Conservation (phyloP, 2,113 vertebrate species). For the Fulica atra region DNA sequence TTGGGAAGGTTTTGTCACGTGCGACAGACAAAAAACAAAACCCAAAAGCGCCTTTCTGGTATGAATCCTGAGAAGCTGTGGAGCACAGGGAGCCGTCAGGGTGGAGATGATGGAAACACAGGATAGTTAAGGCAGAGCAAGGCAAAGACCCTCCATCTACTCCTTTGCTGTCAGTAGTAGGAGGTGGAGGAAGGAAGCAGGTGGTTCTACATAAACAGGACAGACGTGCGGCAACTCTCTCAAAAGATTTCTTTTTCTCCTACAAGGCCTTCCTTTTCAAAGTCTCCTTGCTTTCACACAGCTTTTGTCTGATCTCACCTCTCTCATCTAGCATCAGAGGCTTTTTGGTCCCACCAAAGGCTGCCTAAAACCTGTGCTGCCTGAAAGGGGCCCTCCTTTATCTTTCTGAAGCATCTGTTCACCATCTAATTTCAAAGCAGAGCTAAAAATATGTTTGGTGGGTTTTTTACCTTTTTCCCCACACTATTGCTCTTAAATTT, state of each 20-base stretch:
- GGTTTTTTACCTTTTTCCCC: background rate
- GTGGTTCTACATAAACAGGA: background rate
- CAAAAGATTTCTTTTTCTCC: background rate
- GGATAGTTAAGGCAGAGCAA: background rate
- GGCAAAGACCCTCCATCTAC: background rate
- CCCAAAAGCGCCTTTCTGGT: background rate
- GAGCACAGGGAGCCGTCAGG: background rate
- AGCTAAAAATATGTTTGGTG: background rate
- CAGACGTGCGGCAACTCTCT: background rate
- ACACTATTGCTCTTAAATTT: constrained; percentile 4
- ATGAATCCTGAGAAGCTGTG: background rate
- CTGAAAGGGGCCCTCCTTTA: constrained; percentile 10
- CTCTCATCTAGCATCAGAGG: constrained; percentile 37
- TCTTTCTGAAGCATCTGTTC: constrained; percentile 51
- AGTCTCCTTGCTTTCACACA: background rate
- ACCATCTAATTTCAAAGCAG: constrained; percentile 46
- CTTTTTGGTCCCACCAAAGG: constrained; percentile 17
- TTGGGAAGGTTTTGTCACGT: background rate
- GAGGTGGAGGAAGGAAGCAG: background rate
- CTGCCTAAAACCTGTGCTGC: constrained; percentile 17
- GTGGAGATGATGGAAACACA: background rate
- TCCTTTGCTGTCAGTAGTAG: background rate
- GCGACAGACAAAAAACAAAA: background rate
- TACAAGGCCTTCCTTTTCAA: constrained; percentile 7
- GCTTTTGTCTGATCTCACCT: constrained; percentile 31